Evolutionary conservation across 92 coral and sea anemone genomes (phyloP).

Genomic region (Diadumene lineata): DNA sequence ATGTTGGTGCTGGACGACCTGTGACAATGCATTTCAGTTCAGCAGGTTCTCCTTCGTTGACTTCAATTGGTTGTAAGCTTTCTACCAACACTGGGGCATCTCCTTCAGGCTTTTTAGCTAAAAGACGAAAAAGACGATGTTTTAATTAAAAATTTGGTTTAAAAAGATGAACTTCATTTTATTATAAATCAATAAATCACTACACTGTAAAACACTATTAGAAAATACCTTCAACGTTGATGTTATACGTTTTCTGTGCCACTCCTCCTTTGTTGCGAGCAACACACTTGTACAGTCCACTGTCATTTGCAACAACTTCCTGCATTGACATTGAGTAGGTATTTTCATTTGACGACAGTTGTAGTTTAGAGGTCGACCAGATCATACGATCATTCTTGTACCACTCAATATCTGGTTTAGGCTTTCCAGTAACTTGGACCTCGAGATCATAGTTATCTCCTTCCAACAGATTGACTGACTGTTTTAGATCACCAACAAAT

Average conservation of each 20-base stretch:
- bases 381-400: conserved; percentile 68
- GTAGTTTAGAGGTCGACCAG: conserved; percentile 66
- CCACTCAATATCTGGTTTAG: conserved; percentile 91
- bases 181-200: too few relatives aligned
- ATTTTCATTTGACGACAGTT: conserved; percentile 57
- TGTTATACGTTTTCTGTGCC: conserved; percentile 61
- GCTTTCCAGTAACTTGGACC: conserved; percentile 80
- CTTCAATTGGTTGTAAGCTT: conserved; percentile 64
- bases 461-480: conserved; percentile 57
- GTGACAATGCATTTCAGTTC: conserved; percentile 72
- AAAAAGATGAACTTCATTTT: too few relatives aligned
- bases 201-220: too few relatives aligned
- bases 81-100: conserved; percentile 68
- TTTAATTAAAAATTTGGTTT: too few relatives aligned
- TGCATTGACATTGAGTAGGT: conserved; percentile 59
- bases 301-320: conserved; percentile 65
- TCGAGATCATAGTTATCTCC: conserved; percentile 64
- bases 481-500: conserved; percentile 54
- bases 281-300: conserved; percentile 91
- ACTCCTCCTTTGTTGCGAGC: conserved; percentile 86
- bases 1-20: conserved; percentile 79
- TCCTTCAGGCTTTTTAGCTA: conserved; percentile 71
- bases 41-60: conserved; percentile 74
- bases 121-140: not conserved
- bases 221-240: conserved; percentile 73